Evolutionary conservation across 2,797 vertebrate genomes (phyloP).

Genomic region (Catostomus latipinnis): DNA sequence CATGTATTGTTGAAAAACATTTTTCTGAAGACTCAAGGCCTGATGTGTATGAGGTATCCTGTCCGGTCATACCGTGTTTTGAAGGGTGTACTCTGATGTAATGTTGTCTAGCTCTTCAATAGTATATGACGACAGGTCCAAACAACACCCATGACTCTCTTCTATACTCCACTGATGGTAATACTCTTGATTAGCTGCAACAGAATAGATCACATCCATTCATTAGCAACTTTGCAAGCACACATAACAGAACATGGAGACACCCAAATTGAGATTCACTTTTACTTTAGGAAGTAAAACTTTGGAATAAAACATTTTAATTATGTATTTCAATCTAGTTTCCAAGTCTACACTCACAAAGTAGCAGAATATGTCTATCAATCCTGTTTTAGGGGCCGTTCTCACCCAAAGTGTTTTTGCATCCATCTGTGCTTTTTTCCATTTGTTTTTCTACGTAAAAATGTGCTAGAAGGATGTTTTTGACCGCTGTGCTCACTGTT

Average conservation of each 20-base stretch:
- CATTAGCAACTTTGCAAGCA: not conserved
- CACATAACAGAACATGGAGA: not conserved
- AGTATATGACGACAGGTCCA: conserved; percentile 70
- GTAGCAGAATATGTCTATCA: no score
- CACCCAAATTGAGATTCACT: not conserved
- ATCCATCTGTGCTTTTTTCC: no score
- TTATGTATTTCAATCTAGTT: no score
- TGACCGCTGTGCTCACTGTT: no score
- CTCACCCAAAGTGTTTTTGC: no score
- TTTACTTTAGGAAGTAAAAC: no score
- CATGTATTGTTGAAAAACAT: not conserved
- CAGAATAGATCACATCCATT: conserved; percentile 16
- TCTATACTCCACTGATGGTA: conserved; percentile 73
- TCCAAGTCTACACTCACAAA: no score
- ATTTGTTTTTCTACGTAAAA: no score
- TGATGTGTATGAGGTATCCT: not conserved
- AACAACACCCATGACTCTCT: conserved; percentile 67
- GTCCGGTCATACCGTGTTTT: conserved; percentile 76
- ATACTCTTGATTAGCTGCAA: conserved; percentile 79
- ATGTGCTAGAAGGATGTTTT: no score
- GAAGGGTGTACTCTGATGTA: conserved; percentile 78
- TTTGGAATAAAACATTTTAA: no score
- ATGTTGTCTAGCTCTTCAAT: conserved; percentile 76
- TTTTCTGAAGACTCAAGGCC: not conserved
- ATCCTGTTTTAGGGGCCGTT: no score